phyloP scores from a whole-genome alignment of 2,113 vertebrate species.

The Cheirogaleus medius region DNA sequence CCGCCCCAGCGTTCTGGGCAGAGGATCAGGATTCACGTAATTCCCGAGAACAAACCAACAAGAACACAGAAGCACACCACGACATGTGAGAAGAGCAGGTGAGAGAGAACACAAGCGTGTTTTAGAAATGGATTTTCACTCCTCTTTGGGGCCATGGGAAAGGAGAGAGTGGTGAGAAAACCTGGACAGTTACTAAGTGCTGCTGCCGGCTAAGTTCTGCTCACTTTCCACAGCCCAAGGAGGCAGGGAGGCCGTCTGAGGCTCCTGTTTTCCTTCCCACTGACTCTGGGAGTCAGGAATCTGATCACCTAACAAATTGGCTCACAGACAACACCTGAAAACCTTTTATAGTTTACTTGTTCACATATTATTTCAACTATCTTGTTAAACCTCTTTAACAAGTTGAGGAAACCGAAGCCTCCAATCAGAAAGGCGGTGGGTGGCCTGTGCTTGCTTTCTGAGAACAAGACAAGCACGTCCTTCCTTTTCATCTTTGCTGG shows the following conservation, averaged over 20 bases:
- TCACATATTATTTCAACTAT: background rate
- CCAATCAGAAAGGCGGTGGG: too few relatives aligned
- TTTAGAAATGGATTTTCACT: background rate
- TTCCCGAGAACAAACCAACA: background rate
- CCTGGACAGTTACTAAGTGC: background rate
- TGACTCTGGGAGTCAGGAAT: too few relatives aligned
- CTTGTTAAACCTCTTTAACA: background rate
- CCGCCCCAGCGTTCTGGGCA: background rate
- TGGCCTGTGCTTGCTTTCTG: background rate
- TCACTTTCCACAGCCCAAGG: background rate
- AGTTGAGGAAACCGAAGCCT: background rate
- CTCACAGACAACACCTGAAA: background rate
- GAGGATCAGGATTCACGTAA: background rate
- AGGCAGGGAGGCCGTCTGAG: background rate
- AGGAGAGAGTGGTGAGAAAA: too few relatives aligned
- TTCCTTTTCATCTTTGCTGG: background rate
- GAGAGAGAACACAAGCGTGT: background rate
- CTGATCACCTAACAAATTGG: background rate
- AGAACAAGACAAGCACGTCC: background rate
- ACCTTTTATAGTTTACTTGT: background rate
- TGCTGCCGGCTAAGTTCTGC: too few relatives aligned
- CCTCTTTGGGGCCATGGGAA: background rate
- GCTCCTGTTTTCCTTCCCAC: fast-evolving
- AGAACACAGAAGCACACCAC: background rate
- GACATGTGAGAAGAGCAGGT: background rate